phyloP scores from a whole-genome alignment of 2,888 invertebrate genomes.

The Netelia melanura region DNA sequence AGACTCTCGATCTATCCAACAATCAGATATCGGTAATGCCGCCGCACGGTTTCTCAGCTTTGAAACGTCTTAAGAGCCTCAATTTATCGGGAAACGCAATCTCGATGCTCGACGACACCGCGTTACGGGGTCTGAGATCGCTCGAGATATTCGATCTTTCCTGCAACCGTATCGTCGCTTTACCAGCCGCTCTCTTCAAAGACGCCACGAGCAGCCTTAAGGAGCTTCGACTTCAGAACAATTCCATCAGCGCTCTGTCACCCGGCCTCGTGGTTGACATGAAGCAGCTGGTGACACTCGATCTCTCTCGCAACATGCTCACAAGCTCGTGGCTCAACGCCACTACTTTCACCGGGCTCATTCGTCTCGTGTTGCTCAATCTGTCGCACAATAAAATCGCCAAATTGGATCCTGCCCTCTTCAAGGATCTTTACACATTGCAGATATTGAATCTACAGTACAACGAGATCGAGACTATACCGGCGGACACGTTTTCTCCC shows the following conservation, averaged over 20 bases:
- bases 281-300: conserved; percentile 93
- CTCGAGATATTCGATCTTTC: conserved; percentile 95
- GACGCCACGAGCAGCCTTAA: conserved; percentile 92
- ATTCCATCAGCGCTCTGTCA: conserved; percentile 94
- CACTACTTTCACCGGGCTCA: conserved; percentile 94
- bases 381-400: conserved; percentile 94
- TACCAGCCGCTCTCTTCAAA: conserved; percentile 94
- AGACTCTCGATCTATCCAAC: conserved; percentile 92
- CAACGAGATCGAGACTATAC: conserved; percentile 93
- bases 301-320: conserved; percentile 94
- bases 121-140: conserved; percentile 92
- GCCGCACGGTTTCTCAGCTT: conserved; percentile 92
- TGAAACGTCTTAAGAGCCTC: conserved; percentile 92
- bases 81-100: conserved; percentile 96
- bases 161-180: conserved; percentile 94
- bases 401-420: conserved; percentile 93
- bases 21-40: conserved; percentile 95
- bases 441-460: conserved; percentile 95
- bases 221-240: conserved; percentile 96
- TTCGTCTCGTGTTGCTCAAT: conserved; percentile 94
- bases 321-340: conserved; percentile 95
- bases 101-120: conserved; percentile 94
- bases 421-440: conserved; percentile 94
- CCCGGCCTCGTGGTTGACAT: conserved; percentile 94
- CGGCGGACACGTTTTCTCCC: conserved; percentile 94